phyloP scores from a whole-genome alignment of 2,888 invertebrate genomes.

The Drosophila neonasuta region DNA sequence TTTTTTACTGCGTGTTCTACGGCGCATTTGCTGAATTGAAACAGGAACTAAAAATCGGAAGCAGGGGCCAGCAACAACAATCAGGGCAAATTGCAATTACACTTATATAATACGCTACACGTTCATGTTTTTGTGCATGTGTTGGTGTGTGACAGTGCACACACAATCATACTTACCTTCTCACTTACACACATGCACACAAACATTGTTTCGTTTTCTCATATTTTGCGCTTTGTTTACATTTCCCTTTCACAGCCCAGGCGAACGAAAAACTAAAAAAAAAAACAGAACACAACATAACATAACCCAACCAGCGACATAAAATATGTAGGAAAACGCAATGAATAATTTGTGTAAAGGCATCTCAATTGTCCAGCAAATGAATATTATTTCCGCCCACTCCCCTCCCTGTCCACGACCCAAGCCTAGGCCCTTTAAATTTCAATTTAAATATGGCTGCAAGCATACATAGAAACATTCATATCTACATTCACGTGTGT shows the following conservation, averaged over 20 bases:
- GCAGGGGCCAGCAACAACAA: slow-evolving; percentile 54
- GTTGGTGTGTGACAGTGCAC: slow-evolving; percentile 18
- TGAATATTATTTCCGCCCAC: slow-evolving; percentile 16
- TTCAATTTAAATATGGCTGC: slow-evolving; percentile 72
- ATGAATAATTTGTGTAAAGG: slow-evolving; percentile 70
- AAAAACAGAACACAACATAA: no score
- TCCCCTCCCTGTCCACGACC: not conserved
- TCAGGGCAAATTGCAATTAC: slow-evolving; percentile 72
- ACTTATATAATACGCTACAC: slow-evolving; percentile 70
- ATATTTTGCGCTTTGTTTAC: slow-evolving; percentile 69
- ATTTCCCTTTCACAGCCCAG: slow-evolving; percentile 66
- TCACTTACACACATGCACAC: not conserved
- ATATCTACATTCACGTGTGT: not conserved
- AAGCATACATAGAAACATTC: slow-evolving; percentile 26
- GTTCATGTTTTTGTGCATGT: slow-evolving; percentile 27
- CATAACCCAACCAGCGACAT: slow-evolving; percentile 24
- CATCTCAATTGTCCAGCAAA: slow-evolving; percentile 40
- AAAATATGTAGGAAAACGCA: slow-evolving; percentile 41
- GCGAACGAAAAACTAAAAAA: slow-evolving; percentile 5
- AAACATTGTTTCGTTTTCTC: slow-evolving; percentile 31
- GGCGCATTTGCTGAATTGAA: slow-evolving; percentile 31
- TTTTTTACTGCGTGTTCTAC: slow-evolving; percentile 12
- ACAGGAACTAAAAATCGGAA: slow-evolving; percentile 32
- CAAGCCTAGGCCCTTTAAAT: slow-evolving; percentile 61
- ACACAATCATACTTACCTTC: not conserved